Evolutionary conservation across 2,888 invertebrate genomes (phyloP), one percentile per base, ranked within the genome.

Genomic region (Drosophila rubida): DNA sequence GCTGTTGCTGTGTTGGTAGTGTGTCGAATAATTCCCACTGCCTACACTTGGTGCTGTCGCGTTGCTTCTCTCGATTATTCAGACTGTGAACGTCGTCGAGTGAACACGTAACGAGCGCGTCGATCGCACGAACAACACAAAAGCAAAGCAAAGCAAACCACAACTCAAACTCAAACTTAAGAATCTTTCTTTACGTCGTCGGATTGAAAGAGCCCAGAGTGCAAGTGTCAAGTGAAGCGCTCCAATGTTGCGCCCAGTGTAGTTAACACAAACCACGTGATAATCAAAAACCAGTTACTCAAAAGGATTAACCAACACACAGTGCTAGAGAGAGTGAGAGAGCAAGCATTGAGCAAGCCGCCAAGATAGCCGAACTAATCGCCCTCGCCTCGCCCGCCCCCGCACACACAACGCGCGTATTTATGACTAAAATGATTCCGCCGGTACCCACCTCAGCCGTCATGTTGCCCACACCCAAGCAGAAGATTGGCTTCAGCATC

Each of bases 401-500:
- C 75, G 75, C 80, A 71, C 77, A 57, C 59, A 41, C 57, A 77
- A 76, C 77, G 81, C 87, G 87, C 87, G 84, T 88, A 90, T 91
- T 90, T 89, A 92, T 92, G 92, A 92, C 91, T 91, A 92, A 91
- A 88, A 97, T 97, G 97, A 97, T 97, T 97, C 97, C 97, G 94
- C 95, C 97, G 94, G 96, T 97, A 94, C 97, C 97, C 94, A 96
- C 97, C 92, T 96, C 97, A 93, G 95, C 97, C 93, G 95, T 96
- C 93, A 96, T 97, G 93, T 95, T 97, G 94, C 96, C 97, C 91
- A 92, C 91, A 85, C 96, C 97, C 90, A 97, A 97, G 93, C 97
- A 97, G 89, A 97, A 97, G 93, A 97, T 98, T 92, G 97, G 97
- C 92, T 98, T 98, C 92, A 97, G 97, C 90, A 98, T 98, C 93